Percentiles rank a stretch among this genome's conserved stretches.
Conservation (phyloP, 2,113 vertebrate species). For the Brachypodius melanocephalos region DNA sequence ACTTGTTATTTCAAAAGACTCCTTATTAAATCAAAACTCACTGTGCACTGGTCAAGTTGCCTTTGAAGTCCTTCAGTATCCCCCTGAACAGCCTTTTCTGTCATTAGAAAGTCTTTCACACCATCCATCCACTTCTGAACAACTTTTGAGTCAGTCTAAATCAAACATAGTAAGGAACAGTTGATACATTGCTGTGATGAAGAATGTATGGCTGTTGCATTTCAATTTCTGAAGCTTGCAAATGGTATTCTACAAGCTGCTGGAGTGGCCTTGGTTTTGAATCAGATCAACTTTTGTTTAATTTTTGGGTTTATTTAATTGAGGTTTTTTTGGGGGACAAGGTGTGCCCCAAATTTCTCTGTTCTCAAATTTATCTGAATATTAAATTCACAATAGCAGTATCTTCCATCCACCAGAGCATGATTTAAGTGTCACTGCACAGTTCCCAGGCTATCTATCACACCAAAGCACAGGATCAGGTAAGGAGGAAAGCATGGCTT, state of each 20-base stretch:
- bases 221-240: neutral
- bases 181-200: neutral
- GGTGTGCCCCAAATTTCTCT: neutral
- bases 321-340: neutral
- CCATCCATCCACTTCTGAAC: slow-evolving; percentile 84
- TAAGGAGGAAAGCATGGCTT: neutral
- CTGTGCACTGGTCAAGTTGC: slow-evolving; percentile 87
- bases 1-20: neutral
- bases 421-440: neutral
- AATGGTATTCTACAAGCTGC: neutral
- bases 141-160: slow-evolving; percentile 79
- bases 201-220: neutral
- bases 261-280: neutral
- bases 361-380: neutral
- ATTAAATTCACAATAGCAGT: neutral
- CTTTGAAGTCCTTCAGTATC: slow-evolving; percentile 77
- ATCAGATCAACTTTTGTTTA: neutral
- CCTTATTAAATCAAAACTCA: slow-evolving; percentile 60
- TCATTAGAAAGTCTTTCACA: slow-evolving; percentile 82
- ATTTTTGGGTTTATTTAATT: neutral
- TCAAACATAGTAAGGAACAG: neutral
- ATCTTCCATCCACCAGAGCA: neutral
- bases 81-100: slow-evolving; percentile 73
- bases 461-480: neutral
- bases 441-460: neutral